Conservation (phyloP, 2,113 vertebrate species). For the Anthoscopus minutus region DNA sequence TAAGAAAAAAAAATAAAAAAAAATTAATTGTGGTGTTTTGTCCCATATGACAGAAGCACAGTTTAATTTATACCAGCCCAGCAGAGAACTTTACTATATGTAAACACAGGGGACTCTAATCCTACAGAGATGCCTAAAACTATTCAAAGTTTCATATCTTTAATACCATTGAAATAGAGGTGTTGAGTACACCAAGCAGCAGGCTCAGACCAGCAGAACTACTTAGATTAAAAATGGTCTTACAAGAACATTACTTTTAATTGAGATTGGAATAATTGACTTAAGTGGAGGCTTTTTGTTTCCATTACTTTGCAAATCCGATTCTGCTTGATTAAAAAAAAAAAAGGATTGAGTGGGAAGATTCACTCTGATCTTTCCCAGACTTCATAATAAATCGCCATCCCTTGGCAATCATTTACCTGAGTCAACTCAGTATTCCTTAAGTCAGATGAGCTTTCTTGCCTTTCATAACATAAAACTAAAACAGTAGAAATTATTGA, state of each 20-base stretch:
- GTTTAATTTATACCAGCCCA: not conserved
- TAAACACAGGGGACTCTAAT: not conserved
- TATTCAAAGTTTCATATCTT: not conserved
- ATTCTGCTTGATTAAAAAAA: not conserved
- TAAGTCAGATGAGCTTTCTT: not conserved
- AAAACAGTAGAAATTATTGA: slow-evolving; percentile 45
- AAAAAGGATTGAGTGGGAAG: not conserved
- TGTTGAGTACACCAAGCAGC: not conserved
- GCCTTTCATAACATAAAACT: slow-evolving; percentile 20
- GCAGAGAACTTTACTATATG: not conserved
- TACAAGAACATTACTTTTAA: not conserved
- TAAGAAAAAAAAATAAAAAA: not conserved
- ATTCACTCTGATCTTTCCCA: not conserved
- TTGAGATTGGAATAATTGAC: slow-evolving; percentile 10
- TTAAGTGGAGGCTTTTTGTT: not conserved
- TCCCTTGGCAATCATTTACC: not conserved
- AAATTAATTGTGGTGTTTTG: not conserved
- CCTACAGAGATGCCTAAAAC: not conserved
- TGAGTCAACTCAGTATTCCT: not conserved
- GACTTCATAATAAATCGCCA: not conserved
- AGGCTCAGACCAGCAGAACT: not conserved
- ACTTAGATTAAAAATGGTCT: not conserved
- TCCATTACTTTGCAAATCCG: not conserved
- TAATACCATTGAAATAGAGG: not conserved
- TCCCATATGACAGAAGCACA: not conserved